phyloP scores from a whole-genome alignment of 2,797 vertebrate species.

The Ibycter americanus region DNA sequence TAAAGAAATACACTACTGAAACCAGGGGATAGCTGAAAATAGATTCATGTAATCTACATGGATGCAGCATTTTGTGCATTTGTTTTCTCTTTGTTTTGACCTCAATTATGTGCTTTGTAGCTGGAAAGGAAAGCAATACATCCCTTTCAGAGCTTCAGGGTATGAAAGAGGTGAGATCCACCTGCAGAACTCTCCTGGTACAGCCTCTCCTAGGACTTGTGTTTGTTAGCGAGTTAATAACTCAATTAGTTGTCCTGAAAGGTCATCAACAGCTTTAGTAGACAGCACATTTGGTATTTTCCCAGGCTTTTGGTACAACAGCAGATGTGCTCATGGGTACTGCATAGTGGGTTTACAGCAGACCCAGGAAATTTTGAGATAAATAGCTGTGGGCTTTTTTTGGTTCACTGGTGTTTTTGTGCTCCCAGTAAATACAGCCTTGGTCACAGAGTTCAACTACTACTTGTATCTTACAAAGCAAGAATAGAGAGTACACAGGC shows the following conservation, averaged over 20 bases:
- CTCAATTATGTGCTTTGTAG: constrained; percentile 37
- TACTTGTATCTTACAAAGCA: neutral
- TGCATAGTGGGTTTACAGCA: neutral
- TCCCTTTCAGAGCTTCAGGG: neutral
- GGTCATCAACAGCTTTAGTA: neutral
- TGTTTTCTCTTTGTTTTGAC: neutral
- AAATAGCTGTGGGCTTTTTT: neutral
- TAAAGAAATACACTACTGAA: neutral
- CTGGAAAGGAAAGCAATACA: constrained; percentile 29
- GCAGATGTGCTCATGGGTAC: neutral
- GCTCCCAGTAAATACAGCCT: neutral
- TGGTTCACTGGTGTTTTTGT: neutral
- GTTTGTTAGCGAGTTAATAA: neutral
- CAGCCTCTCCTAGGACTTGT: neutral
- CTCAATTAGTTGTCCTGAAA: neutral
- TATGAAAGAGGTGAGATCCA: neutral
- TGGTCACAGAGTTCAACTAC: neutral
- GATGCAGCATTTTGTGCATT: neutral
- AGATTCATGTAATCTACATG: neutral
- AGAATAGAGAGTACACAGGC: neutral
- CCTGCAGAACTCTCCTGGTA: neutral
- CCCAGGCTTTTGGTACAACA: neutral
- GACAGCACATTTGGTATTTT: neutral
- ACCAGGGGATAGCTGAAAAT: too few species aligned
- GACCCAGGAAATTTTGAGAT: neutral